A percentile compares a stretch with the other conserved stretches of the same genome.
Conservation (phyloP, 2,113 vertebrate genomes). For the Ariopsis seemanni region DNA sequence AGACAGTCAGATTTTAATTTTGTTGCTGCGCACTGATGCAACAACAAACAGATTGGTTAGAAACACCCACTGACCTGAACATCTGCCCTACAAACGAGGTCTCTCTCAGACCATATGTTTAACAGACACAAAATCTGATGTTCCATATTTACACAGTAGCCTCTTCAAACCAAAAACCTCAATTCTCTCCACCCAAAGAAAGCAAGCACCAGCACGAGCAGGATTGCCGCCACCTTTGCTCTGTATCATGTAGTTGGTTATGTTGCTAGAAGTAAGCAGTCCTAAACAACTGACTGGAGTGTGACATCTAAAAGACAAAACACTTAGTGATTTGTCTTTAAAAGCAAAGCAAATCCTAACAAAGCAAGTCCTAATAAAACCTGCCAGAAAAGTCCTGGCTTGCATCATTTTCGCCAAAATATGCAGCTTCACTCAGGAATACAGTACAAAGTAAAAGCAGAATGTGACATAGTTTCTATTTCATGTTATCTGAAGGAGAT, state of each 20-base stretch:
- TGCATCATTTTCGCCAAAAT: neutral
- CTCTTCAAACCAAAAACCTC: neutral
- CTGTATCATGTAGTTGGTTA: neutral
- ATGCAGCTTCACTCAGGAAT: neutral
- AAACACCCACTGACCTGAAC: constrained; percentile 23
- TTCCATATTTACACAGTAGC: neutral
- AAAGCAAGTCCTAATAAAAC: too few species aligned
- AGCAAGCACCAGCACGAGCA: neutral
- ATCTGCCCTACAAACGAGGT: constrained; percentile 3
- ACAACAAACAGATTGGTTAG: constrained; percentile 20
- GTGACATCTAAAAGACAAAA: neutral
- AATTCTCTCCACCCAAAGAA: neutral
- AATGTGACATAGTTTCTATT: neutral
- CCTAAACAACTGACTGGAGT: neutral
- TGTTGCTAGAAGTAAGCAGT: neutral
- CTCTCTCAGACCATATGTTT: constrained; percentile 10
- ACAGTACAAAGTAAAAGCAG: neutral
- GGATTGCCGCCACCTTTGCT: neutral
- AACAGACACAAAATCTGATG: constrained; percentile 16
- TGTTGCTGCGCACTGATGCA: neutral
- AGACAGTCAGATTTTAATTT: neutral
- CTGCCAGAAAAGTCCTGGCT: neutral
- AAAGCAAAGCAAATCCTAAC: neutral
- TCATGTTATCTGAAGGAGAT: neutral
- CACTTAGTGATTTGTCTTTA: neutral